These are phyloP conservation scores for Celastrina argiolus DNA, from an alignment of 2,888 invertebrate genomes.

Conservation along the genomic window DNA sequence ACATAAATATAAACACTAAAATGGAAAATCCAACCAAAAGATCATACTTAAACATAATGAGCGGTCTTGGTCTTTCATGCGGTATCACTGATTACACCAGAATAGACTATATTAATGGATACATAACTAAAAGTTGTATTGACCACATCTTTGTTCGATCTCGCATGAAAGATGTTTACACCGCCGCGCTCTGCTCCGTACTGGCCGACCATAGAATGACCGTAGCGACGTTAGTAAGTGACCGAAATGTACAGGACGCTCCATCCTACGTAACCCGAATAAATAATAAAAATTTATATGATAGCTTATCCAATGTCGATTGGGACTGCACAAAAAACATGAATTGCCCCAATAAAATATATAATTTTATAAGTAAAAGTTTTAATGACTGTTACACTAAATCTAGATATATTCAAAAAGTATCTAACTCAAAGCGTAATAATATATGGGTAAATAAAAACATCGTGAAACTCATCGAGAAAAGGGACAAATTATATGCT, in stretches of 20 bases:
- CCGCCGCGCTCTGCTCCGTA: background rate
- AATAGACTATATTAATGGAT: slow-evolving; percentile 15
- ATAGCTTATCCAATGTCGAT: background rate
- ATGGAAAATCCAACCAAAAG: slow-evolving; percentile 6
- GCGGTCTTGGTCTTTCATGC: slow-evolving; percentile 18
- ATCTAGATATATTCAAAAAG: no score
- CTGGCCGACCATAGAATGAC: slow-evolving; percentile 7
- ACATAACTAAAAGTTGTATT: slow-evolving; percentile 2
- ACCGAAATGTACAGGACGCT: background rate
- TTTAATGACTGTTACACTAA: no score
- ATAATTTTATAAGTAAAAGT: no score
- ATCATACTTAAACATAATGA: slow-evolving; percentile 12
- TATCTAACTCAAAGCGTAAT: no score
- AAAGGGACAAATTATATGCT: no score
- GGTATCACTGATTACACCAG: slow-evolving; percentile 22
- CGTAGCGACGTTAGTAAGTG: slow-evolving; percentile 1
- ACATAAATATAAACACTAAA: slow-evolving; percentile 6
- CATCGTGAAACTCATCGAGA: no score
- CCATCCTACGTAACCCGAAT: background rate
- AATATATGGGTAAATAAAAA: no score
- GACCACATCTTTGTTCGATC: slow-evolving; percentile 4
- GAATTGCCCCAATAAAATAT: background rate
- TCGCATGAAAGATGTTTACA: slow-evolving; percentile 6
- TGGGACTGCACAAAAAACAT: slow-evolving; percentile 3
- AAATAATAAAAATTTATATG: background rate